phyloP scores from a whole-genome alignment of 2,888 invertebrate genomes.

The Neoscelio sp. region DNA sequence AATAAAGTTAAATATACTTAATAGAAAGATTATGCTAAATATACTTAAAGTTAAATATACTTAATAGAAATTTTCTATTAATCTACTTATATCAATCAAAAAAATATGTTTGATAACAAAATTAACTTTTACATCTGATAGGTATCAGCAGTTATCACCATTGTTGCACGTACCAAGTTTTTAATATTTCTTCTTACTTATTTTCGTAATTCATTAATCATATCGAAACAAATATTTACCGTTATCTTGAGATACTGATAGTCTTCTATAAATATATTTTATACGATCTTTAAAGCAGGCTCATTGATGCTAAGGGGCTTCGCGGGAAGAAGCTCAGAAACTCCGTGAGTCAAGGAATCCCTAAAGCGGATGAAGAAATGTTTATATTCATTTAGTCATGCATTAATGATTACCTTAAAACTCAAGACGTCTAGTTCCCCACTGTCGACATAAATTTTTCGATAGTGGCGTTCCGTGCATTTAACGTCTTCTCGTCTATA shows the following conservation, averaged over 20 bases:
- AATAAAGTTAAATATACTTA: too few relatives aligned
- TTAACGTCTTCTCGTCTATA: slow-evolving; percentile 56
- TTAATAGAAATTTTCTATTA: too few relatives aligned
- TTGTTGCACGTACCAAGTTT: too few relatives aligned
- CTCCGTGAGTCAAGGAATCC: slow-evolving; percentile 65
- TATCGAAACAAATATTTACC: neutral
- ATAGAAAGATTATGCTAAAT: too few relatives aligned
- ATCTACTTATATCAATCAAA: too few relatives aligned
- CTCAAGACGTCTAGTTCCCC: slow-evolving; percentile 59
- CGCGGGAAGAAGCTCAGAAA: slow-evolving; percentile 52
- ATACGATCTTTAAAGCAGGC: slow-evolving; percentile 56
- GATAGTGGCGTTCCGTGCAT: slow-evolving; percentile 57
- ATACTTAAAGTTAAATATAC: too few relatives aligned
- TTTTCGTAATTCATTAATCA: neutral
- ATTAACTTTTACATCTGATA: too few relatives aligned
- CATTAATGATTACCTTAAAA: slow-evolving; percentile 78
- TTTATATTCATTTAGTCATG: slow-evolving; percentile 78
- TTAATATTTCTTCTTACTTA: too few relatives aligned
- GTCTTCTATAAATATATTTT: slow-evolving; percentile 32
- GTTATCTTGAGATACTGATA: slow-evolving; percentile 15
- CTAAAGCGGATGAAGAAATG: slow-evolving; percentile 76
- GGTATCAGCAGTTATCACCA: too few relatives aligned
- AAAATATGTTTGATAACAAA: too few relatives aligned
- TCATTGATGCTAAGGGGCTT: slow-evolving; percentile 60
- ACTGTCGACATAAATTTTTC: slow-evolving; percentile 56